These are phyloP conservation scores for Tonatia bakeri DNA, from an alignment of 2,113 vertebrate genomes.

Conservation along the genomic window DNA sequence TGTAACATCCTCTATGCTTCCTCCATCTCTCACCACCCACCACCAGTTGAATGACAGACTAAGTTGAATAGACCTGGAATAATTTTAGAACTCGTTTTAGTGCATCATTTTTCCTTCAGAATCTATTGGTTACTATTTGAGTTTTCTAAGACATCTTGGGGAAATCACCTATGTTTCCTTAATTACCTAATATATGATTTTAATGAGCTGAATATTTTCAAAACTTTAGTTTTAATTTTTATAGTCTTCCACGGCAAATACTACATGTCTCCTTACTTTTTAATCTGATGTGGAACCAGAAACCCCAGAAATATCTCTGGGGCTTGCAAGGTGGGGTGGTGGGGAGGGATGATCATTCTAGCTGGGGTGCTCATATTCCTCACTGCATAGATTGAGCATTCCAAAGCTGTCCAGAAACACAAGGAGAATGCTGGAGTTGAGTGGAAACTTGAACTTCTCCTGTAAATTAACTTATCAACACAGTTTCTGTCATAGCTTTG, in stretches of 20 bases:
- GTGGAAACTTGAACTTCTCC: neutral
- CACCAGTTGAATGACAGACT: neutral
- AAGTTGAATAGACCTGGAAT: neutral
- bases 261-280: neutral
- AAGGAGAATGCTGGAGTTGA: neutral
- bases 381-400: neutral
- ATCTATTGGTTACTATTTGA: neutral
- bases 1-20: accelerated
- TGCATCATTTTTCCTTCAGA: neutral
- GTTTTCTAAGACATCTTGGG: conserved; percentile 12
- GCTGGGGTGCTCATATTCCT: neutral
- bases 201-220: neutral
- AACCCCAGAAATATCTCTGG: neutral
- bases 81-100: neutral
- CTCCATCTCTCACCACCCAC: neutral
- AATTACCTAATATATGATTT: neutral
- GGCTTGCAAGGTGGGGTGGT: neutral
- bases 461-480: neutral
- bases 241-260: neutral
- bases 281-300: neutral
- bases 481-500: neutral
- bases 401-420: neutral
- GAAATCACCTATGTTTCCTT: neutral
- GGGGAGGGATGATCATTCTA: neutral
- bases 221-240: neutral